Evolutionary conservation across 2,113 vertebrate species (phyloP).

Genomic region (Mormyrus lacerda): DNA sequence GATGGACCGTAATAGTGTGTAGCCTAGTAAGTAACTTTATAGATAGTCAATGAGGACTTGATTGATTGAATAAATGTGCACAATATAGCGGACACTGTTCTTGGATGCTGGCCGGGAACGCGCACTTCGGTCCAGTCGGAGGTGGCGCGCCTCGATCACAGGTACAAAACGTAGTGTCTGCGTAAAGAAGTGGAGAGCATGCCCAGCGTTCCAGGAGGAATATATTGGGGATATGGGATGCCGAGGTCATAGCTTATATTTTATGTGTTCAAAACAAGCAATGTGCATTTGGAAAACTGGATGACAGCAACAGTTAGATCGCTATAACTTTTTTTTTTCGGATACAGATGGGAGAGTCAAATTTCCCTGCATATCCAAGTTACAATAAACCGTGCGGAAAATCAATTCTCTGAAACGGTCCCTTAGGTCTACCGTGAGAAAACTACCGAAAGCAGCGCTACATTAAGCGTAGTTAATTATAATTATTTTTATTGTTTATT

Average conservation of each 20-base stretch:
- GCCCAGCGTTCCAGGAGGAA: neutral
- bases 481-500: neutral
- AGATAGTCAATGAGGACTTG: neutral
- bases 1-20: neutral
- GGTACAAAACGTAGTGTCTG: constrained; percentile 39
- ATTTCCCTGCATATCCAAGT: neutral
- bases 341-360: neutral
- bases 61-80: neutral
- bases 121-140: constrained; percentile 39
- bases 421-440: neutral
- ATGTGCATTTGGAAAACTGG: neutral
- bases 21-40: neutral
- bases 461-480: neutral
- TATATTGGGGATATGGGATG: neutral
- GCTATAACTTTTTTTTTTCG: neutral
- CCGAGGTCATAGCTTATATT: neutral
- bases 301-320: neutral
- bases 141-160: constrained; percentile 37
- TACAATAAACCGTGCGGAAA: neutral
- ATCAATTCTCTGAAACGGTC: neutral
- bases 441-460: neutral
- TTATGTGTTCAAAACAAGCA: neutral
- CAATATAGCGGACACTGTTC: neutral
- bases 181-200: constrained; percentile 17
- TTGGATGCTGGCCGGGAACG: constrained; percentile 29